These are phyloP conservation scores for Lordiphosa fenestrarum DNA, from an alignment of 2,888 invertebrate species.

Conservation along the genomic window DNA sequence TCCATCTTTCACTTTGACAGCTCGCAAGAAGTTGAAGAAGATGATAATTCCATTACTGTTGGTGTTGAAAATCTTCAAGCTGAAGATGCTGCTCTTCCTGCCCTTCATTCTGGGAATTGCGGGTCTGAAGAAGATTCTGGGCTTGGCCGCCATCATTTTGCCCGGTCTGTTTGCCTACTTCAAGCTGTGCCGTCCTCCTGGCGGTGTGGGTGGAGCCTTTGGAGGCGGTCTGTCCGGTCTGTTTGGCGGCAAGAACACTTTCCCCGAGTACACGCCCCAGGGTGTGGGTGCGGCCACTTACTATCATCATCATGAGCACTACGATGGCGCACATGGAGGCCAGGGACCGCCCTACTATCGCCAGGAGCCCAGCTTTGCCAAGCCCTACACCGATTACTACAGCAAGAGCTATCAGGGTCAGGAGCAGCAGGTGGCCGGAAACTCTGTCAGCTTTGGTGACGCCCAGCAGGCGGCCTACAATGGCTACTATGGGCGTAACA, in stretches of 20 bases:
- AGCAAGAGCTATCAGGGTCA: slow-evolving; percentile 79
- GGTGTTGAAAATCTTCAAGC: slow-evolving; percentile 90
- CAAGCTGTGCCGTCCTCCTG: slow-evolving; percentile 89
- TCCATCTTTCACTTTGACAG: slow-evolving; percentile 80
- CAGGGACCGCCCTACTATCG: slow-evolving; percentile 71
- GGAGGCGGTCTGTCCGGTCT: slow-evolving; percentile 77
- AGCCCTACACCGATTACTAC: slow-evolving; percentile 79
- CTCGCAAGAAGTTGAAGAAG: slow-evolving; percentile 90
- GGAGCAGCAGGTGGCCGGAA: slow-evolving; percentile 47
- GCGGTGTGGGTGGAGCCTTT: slow-evolving; percentile 80
- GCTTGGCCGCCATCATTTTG: slow-evolving; percentile 88
- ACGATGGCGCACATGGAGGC: slow-evolving; percentile 53
- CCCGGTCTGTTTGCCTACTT: slow-evolving; percentile 92
- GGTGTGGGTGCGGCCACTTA: slow-evolving; percentile 87
- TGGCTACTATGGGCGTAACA: slow-evolving; percentile 86
- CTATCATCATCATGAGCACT: slow-evolving; percentile 81
- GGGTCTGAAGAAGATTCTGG: slow-evolving; percentile 91
- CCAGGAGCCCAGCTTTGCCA: slow-evolving; percentile 76
- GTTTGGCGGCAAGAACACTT: slow-evolving; percentile 78
- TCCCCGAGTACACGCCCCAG: slow-evolving; percentile 85
- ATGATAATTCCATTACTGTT: slow-evolving; percentile 90
- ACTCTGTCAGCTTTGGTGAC: slow-evolving; percentile 84
- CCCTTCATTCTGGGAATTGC: slow-evolving; percentile 91
- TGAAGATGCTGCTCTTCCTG: slow-evolving; percentile 90
- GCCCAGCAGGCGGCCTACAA: slow-evolving; percentile 86